Base-by-base conservation (phyloP, 2,113 vertebrate species). In the Thomomys bottae region DNA sequence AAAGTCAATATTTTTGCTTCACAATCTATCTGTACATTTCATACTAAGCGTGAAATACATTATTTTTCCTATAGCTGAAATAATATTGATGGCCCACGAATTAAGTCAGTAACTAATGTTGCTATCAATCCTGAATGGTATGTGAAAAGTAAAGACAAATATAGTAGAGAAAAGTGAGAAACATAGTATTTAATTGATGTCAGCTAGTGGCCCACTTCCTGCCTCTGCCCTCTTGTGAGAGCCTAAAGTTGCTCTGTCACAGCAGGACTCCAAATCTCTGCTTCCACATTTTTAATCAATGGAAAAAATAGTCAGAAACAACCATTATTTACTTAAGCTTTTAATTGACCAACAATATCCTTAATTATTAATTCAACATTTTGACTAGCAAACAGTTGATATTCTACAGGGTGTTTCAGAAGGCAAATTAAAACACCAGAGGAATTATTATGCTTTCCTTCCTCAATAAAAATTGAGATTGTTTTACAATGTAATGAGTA, bases 301-400 rank as follows among this genome's bases (percentile, higher is more conserved):
- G 21, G 32, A 36, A 73, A 87, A 84, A 59, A 23, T 30, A 30
- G 7, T 88, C 42, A 83, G 42, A 81, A 77, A 18, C 8, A 88
- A 77, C 8, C 8, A 24, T 76, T 45, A 63, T 30, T 76, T 63
- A 79, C 63, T 89, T 88, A 78, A 3, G 30, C 54, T 78, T 89
- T 71, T 78, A 71, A 64, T 80, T 94, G 63, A 67, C 30, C 73
- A 64, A 68, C 32, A 61, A 20, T 70, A 18, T 63, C 24, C n/a
- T 90, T 89, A 92, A 68, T 88, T 70, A 84, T 76, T 86, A 94
- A 90, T 72, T 86, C 42, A 72, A 3, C 15, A 63, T 76, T 95
- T 92, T 75, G 94, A 15, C 21, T 32, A 80, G 15, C 21, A 76
- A 54, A 86, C 23, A 45, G 11, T 68, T 32, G 0, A 45, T 73